phyloP scores from a whole-genome alignment of 2,113 vertebrate species.

The Cyanistes caeruleus region DNA sequence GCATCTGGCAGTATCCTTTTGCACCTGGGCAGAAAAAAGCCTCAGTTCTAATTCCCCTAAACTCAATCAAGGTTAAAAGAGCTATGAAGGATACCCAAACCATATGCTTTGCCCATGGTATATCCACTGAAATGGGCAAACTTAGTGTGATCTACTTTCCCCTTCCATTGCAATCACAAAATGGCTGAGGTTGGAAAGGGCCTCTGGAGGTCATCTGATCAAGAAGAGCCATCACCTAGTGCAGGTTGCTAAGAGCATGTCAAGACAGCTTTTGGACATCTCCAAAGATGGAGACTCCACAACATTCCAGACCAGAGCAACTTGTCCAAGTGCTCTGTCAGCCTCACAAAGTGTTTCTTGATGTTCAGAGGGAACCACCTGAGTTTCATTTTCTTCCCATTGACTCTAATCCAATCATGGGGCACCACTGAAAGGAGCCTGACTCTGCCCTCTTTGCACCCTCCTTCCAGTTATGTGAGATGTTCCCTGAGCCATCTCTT shows the following conservation, averaged over 20 bases:
- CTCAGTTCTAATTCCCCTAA: background rate
- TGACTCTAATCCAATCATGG: background rate
- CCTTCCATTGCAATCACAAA: background rate
- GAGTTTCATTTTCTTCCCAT: background rate
- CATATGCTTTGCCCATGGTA: background rate
- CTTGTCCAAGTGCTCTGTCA: background rate
- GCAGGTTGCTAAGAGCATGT: background rate
- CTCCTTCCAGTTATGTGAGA: background rate
- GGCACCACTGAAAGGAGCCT: background rate
- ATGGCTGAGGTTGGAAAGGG: background rate
- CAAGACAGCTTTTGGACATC: background rate
- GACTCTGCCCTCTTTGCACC: background rate
- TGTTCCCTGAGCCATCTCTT: accelerated
- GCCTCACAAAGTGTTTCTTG: background rate
- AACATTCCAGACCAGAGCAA: background rate
- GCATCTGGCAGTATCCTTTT: background rate
- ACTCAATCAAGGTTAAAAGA: background rate
- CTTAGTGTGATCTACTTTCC: background rate
- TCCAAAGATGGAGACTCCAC: background rate
- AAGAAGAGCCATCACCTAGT: background rate
- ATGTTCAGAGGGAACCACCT: background rate
- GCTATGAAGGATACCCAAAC: background rate
- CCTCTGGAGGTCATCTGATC: background rate
- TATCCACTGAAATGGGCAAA: background rate
- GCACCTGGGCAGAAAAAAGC: background rate